Percentiles rank a stretch among this genome's conserved stretches.
These are phyloP conservation scores for Neotoma lepida DNA, from an alignment of 2,113 vertebrate species.

Conservation along the genomic window DNA sequence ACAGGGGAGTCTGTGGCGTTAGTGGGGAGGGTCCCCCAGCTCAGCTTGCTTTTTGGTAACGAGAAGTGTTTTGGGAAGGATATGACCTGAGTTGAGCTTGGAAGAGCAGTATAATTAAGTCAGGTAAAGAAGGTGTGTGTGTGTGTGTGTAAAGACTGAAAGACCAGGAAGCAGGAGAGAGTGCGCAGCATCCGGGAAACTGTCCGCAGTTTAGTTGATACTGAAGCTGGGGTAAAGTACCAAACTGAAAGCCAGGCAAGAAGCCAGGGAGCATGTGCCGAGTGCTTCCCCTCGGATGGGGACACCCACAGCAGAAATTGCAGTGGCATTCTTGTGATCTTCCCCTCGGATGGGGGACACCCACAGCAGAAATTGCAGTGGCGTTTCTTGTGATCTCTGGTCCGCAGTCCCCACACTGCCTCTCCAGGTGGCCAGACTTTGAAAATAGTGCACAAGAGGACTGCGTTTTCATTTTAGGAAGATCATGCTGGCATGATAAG, in stretches of 20 bases:
- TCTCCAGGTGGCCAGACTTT: not conserved
- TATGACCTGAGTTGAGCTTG: not conserved
- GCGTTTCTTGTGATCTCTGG: not conserved
- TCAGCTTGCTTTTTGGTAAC: not conserved
- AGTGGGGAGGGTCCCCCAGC: rapidly evolving
- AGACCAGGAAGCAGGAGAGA: not conserved
- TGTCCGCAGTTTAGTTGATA: rapidly evolving
- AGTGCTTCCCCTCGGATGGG: not conserved
- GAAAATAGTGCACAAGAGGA: not conserved
- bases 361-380: too few relatives aligned
- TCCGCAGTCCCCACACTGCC: too few relatives aligned
- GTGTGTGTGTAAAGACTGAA: not conserved
- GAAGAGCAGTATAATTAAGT: not conserved
- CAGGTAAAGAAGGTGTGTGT: not conserved
- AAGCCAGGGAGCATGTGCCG: not conserved
- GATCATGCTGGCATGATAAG: rapidly evolving
- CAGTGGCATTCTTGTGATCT: not conserved
- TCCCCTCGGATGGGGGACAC: too few relatives aligned
- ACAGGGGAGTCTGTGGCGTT: rapidly evolving
- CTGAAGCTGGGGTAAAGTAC: not conserved
- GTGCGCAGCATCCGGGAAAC: not conserved
- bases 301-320: not conserved
- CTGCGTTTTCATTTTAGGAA: not conserved
- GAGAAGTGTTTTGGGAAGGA: not conserved
- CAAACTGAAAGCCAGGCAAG: not conserved